A percentile compares a stretch with the other conserved stretches of the same genome.
These are phyloP conservation scores for Dinomys branickii DNA, from an alignment of 2,113 vertebrate species.

Conservation along the genomic window DNA sequence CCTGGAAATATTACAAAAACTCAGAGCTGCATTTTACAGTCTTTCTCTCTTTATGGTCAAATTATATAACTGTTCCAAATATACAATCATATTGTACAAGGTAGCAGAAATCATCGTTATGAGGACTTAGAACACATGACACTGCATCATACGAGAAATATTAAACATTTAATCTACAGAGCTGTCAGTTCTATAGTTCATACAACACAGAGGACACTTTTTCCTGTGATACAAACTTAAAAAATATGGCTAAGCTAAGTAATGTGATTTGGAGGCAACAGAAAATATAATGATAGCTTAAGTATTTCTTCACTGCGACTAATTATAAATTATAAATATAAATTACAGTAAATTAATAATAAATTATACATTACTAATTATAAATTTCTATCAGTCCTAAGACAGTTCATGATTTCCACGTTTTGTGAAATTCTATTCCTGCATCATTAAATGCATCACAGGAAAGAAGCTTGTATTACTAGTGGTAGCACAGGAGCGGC, in stretches of 20 bases:
- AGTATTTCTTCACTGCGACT: too few relatives aligned
- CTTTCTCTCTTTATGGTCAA: background rate
- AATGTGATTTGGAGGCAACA: background rate
- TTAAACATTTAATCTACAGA: background rate
- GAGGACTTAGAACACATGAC: accelerated
- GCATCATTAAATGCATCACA: background rate
- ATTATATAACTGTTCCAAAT: background rate
- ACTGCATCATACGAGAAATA: background rate
- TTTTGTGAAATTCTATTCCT: background rate
- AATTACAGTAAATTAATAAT: too few relatives aligned
- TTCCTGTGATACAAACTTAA: background rate
- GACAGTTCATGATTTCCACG: background rate
- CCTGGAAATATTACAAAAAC: background rate
- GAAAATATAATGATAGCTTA: background rate
- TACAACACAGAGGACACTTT: background rate
- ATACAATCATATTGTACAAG: background rate
- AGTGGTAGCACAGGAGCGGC: background rate
- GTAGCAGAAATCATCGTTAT: background rate
- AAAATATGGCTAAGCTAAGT: background rate
- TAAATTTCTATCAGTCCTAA: background rate
- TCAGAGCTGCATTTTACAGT: background rate
- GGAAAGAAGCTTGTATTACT: background rate
- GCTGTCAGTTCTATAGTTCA: background rate
- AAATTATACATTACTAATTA: too few relatives aligned
- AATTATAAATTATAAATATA: too few relatives aligned